These are phyloP conservation scores for Phthorimaea operculella DNA, from an alignment of 1,140 invertebrate species.

Conservation along the genomic window DNA sequence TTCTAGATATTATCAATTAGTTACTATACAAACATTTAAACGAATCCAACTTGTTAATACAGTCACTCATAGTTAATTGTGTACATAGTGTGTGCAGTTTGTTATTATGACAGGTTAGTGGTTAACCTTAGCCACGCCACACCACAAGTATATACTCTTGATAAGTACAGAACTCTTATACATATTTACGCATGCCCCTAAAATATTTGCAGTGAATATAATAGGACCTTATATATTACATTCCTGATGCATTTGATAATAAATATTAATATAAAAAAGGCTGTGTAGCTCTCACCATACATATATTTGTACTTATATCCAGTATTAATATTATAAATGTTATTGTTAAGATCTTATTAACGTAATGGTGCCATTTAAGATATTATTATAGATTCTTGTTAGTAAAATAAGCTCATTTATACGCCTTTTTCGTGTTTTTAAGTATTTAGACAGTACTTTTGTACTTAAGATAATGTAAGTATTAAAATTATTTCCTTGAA, in stretches of 20 bases:
- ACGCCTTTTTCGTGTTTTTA: conserved; percentile 3
- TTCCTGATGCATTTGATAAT: conserved; percentile 32
- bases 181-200: too few species aligned
- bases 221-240: conserved; percentile 14
- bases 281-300: conserved; percentile 31
- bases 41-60: too few species aligned
- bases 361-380: conserved; percentile 27
- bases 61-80: too few species aligned
- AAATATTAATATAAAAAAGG: conserved; percentile 16
- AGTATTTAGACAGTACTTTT: conserved; percentile 10
- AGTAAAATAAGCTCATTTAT: conserved; percentile 17
- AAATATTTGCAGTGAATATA: too few species aligned
- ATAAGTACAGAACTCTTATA: too few species aligned
- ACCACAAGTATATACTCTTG: too few species aligned
- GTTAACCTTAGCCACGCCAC: too few species aligned
- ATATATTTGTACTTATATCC: conserved; percentile 17
- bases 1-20: too few species aligned
- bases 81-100: too few species aligned
- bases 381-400: conserved; percentile 24
- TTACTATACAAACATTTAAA: too few species aligned
- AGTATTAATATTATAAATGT: conserved; percentile 20
- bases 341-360: conserved; percentile 65
- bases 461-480: conserved; percentile 6
- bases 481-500: too few species aligned
- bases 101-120: too few species aligned